Evolutionary conservation across 2,888 invertebrate species (phyloP), one percentile per base, ranked within the genome.

Genomic region (Cryptus viduatorius): DNA sequence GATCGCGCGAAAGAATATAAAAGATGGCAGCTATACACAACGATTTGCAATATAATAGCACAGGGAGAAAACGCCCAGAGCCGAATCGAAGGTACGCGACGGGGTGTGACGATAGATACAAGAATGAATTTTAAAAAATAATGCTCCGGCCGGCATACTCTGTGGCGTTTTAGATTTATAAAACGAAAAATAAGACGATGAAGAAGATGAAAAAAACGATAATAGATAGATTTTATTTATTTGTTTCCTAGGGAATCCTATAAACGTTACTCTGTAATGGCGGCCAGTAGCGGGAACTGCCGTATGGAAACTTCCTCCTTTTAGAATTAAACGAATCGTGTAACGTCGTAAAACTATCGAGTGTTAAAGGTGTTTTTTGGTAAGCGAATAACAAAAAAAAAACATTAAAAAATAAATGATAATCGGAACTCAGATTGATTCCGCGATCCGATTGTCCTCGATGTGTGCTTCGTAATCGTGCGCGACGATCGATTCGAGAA

Each of bases 211-310:
- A 29, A 50, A 65, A 12, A 79, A 90, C 88, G 89, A 92, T 89
- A 89, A 91, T 92, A 92, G 93, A 91, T 93, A 92, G 92, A 92
- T 92, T 92, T 93, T 93, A 93, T 93, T 93, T 93, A 93, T 93
- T 87, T 93, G 92, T 93, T 93, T 92, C 90, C 88, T 90, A 91
- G 89, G 86, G 88, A 90, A 85, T 89, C 88, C 84, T 89, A 88
- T 86, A 83, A 85, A 86, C 85, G 86, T 88, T 88, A 88, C 85
- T 87, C 88, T 85, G 88, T 89, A 90, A 85, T 89, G 89, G 90
- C 92, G 91, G 91, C 89, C 91, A 92, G 91, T 92, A 92, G 91
- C 91, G 90, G 91, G 88, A 91, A 92, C 92, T 92, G 91, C 90
- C 91, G 91, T 90, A 80, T 72, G 79, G 84, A 84, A 86, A 90